Conservation (phyloP, 2,888 invertebrate species). For the Ichneumon xanthorius region DNA sequence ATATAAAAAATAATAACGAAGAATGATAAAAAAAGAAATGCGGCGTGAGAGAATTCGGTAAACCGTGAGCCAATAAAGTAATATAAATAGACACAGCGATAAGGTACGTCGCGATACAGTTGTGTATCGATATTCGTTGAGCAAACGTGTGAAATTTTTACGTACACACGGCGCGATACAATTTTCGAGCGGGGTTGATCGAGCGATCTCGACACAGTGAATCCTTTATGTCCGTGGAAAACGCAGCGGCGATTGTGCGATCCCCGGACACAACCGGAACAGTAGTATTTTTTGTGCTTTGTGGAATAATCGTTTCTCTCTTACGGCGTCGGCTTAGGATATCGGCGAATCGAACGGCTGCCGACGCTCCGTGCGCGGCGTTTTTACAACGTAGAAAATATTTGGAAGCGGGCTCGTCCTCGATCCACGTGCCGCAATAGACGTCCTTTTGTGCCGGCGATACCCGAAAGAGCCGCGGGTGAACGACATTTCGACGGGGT, state of each 20-base stretch:
- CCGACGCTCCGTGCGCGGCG: not conserved
- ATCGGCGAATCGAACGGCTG: conserved; percentile 55
- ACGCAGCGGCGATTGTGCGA: conserved; percentile 27
- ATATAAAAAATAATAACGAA: not conserved
- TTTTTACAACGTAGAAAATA: conserved; percentile 12
- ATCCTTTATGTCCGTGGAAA: conserved; percentile 46
- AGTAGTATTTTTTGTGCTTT: conserved; percentile 65
- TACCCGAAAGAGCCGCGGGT: conserved; percentile 36
- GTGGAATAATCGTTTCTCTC: conserved; percentile 48
- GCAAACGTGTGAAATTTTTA: conserved; percentile 20
- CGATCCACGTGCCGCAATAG: conserved; percentile 31
- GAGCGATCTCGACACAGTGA: conserved; percentile 54
- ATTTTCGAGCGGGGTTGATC: not conserved
- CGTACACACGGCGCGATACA: not conserved
- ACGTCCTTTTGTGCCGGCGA: conserved; percentile 48
- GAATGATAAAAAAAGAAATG: not conserved
- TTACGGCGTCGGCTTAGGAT: conserved; percentile 26
- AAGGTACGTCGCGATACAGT: conserved; percentile 6
- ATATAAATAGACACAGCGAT: conserved; percentile 38
- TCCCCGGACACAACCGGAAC: conserved; percentile 57
- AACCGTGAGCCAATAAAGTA: conserved; percentile 36
- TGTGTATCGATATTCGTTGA: conserved; percentile 38
- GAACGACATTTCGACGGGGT: conserved; percentile 48
- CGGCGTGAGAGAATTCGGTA: conserved; percentile 39
- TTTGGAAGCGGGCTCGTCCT: conserved; percentile 31